Evolutionary conservation across 2,888 invertebrate species (phyloP), one percentile per base, ranked within the genome.

Genomic region (Oligia strigilis): DNA sequence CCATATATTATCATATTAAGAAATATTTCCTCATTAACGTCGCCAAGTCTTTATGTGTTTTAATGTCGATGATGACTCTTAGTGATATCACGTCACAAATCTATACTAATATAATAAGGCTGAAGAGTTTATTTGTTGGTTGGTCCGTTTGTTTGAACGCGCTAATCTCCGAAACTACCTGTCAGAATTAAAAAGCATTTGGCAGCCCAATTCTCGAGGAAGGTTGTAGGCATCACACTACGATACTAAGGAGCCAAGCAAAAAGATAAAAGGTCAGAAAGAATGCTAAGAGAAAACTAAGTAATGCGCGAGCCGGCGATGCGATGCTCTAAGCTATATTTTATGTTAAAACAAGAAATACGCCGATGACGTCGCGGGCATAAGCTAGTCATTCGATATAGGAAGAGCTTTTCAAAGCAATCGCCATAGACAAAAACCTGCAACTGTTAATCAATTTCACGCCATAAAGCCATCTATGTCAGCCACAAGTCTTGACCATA

Each of bases 401-500:
- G n/a, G 19, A 71, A 83, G 71, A 36, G 46, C 17, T 6, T 23
- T 13, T 36, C 64, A 58, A 79, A 75, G 5, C 19, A 67, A 62
- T 55, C 4, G 9, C 9, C 17, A 49, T 66, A 78, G 23, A 78
- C 40, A 72, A 78, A 75, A 77, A 67, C 55, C 14, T 29, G 19
- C 23, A 80, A 80, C 73, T 65, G 60, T 62, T 85, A 84, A 85
- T 71, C 52, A 80, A 73, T 80, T 85, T 73, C 73, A 70, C 82
- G 73, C 73, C 70, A 40, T 72, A 73, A 43, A 58, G 0, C 40
- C 70, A 29, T 70, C 4, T 70, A 65, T 72, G 80, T 70, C 84
- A 69, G n/a, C 55, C 19, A 55, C 73, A 67, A 49, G 62, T 69
- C n/a, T 49, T 82, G 67, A 62, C 64, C 64, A 75, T 72, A 65